phyloP scores from a whole-genome alignment of 2,113 vertebrate species.

The Nannobrachium achirus region DNA sequence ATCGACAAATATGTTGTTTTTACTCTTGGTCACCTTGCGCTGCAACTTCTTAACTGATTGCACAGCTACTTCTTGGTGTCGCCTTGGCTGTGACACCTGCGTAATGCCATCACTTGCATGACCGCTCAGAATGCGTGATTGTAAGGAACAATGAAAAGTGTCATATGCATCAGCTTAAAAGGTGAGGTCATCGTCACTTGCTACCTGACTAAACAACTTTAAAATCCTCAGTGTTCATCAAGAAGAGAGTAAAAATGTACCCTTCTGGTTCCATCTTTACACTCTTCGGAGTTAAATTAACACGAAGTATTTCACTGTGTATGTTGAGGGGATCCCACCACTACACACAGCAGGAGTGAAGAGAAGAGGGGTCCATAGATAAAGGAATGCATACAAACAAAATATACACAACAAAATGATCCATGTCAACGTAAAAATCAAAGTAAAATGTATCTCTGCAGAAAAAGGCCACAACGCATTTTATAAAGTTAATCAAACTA shows the following conservation, averaged over 20 bases:
- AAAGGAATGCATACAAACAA: conserved; percentile 53
- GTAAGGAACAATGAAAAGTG: conserved; percentile 42
- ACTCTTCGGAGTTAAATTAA: background rate
- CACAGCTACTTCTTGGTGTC: conserved; percentile 15
- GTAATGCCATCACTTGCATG: conserved; percentile 7
- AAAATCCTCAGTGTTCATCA: background rate
- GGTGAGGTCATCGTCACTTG: conserved; percentile 14
- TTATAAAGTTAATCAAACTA: conserved; percentile 29
- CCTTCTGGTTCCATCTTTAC: background rate
- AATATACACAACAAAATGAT: conserved; percentile 2
- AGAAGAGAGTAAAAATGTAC: background rate
- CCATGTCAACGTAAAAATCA: background rate
- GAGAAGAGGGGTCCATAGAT: conserved; percentile 22
- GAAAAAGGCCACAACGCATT: conserved; percentile 50
- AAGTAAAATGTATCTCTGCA: conserved; percentile 4
- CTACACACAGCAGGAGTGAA: conserved; percentile 11
- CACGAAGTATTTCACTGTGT: too few relatives aligned
- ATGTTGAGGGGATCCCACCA: background rate
- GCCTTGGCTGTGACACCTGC: background rate
- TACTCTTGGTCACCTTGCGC: too few relatives aligned
- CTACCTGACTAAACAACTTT: conserved; percentile 3
- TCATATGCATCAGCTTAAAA: conserved; percentile 48
- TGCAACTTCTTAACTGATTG: background rate
- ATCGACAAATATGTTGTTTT: too few relatives aligned
- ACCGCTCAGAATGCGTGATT: conserved; percentile 38